These are phyloP conservation scores for Hydropotes inermis DNA, from an alignment of 2,113 vertebrate species.

Conservation along the genomic window DNA sequence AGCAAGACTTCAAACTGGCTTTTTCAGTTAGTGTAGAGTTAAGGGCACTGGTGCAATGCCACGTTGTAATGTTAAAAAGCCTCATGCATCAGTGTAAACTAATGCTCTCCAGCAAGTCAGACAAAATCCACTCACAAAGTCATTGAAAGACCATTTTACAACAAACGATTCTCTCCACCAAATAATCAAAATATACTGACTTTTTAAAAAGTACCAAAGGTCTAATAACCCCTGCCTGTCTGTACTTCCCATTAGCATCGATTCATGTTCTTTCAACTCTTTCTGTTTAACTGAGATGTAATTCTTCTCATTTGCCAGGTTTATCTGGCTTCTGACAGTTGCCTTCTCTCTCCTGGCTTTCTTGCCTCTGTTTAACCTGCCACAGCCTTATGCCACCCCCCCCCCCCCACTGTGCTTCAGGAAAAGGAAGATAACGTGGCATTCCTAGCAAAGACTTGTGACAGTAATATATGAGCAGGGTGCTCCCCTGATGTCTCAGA, in stretches of 20 bases:
- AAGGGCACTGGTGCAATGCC: not conserved
- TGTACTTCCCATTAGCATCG: not conserved
- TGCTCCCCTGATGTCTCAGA: slow-evolving; percentile 9
- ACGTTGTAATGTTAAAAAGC: not conserved
- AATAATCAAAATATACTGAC: slow-evolving; percentile 5
- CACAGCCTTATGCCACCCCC: slow-evolving; percentile 38
- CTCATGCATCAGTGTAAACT: not conserved
- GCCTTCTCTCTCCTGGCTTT: not conserved
- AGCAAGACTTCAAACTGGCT: not conserved
- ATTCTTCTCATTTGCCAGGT: not conserved
- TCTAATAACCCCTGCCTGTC: not conserved
- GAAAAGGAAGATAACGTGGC: slow-evolving; percentile 51
- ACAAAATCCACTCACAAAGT: not conserved
- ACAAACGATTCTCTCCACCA: not conserved
- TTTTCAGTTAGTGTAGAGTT: not conserved
- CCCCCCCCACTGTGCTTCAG: not conserved
- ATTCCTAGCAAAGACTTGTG: slow-evolving; percentile 32
- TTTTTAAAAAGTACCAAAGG: not conserved
- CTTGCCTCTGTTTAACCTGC: slow-evolving; percentile 38
- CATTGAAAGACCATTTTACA: not conserved
- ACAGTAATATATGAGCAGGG: slow-evolving; percentile 29
- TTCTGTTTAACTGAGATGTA: not conserved
- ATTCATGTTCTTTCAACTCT: not conserved
- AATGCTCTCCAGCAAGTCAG: not conserved
- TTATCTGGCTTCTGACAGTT: not conserved